Evolutionary conservation across 2,888 invertebrate species (phyloP).

Genomic region (Platypus cylindrus): DNA sequence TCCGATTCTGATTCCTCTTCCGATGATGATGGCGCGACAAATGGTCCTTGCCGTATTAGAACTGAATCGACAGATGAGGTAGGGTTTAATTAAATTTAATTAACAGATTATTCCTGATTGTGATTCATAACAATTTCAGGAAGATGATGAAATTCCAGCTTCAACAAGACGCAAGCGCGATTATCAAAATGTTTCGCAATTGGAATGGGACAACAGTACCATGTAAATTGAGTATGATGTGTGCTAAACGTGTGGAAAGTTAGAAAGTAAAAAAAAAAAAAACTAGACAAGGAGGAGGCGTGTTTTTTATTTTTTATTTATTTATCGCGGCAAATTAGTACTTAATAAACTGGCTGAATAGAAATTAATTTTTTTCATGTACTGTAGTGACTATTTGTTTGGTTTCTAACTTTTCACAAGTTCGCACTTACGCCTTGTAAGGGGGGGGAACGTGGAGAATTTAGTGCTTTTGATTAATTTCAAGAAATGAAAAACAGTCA

Average conservation of each 20-base stretch:
- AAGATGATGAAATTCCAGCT: conserved; percentile 34
- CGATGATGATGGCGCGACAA: conserved; percentile 29
- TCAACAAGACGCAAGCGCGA: conserved; percentile 37
- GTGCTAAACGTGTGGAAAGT: conserved; percentile 4
- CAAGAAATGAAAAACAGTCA: background rate
- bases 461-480: no score
- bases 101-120: background rate
- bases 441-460: no score
- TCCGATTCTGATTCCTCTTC: conserved; percentile 34
- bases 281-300: no score
- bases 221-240: conserved; percentile 53
- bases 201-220: conserved; percentile 69
- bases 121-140: conserved; percentile 6
- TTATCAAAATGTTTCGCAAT: conserved; percentile 62
- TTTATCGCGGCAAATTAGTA: no score
- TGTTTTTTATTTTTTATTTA: no score
- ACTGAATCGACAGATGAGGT: conserved; percentile 46
- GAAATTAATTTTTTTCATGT: no score
- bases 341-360: no score
- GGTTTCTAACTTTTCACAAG: no score
- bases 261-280: conserved; percentile 6
- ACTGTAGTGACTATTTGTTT: no score
- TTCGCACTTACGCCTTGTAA: no score
- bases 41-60: conserved; percentile 35
- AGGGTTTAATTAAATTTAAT: conserved; percentile 1